Percentiles rank a stretch among this genome's conserved stretches.
Evolutionary conservation across 2,113 vertebrate species (phyloP).

Genomic region (Tychaedon coryphoeus): DNA sequence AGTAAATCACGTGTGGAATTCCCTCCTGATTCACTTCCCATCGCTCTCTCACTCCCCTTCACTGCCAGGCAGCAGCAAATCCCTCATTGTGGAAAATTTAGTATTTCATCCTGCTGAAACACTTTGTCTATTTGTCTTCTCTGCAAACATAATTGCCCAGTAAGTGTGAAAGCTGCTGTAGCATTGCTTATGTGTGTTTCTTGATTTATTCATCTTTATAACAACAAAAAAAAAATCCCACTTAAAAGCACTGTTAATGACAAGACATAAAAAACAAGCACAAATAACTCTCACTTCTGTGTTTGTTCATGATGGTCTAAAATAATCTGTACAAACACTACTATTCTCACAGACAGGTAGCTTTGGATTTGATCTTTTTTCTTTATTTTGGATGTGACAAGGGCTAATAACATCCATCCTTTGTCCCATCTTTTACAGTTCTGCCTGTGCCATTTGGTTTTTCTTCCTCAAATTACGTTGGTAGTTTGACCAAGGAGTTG

Average conservation of each 20-base stretch:
- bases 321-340: not conserved
- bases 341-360: not conserved
- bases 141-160: not conserved
- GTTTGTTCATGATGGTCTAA: not conserved
- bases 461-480: not conserved
- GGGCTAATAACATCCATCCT: not conserved
- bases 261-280: not conserved
- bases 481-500: not conserved
- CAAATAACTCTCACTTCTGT: not conserved
- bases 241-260: not conserved
- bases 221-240: not conserved
- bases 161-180: fast-evolving
- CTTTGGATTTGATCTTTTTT: not conserved
- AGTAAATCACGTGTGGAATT: not conserved
- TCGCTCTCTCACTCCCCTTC: not conserved
- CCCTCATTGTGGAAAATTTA: not conserved
- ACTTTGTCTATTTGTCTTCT: not conserved
- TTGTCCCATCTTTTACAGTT: not conserved
- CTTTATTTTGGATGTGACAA: not conserved
- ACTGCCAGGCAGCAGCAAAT: not conserved
- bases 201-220: not conserved
- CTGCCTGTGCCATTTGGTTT: not conserved
- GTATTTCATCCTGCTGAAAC: not conserved
- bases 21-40: not conserved
- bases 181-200: not conserved